Conservation (phyloP, 2,888 invertebrate species). For the Agrochola circellaris region DNA sequence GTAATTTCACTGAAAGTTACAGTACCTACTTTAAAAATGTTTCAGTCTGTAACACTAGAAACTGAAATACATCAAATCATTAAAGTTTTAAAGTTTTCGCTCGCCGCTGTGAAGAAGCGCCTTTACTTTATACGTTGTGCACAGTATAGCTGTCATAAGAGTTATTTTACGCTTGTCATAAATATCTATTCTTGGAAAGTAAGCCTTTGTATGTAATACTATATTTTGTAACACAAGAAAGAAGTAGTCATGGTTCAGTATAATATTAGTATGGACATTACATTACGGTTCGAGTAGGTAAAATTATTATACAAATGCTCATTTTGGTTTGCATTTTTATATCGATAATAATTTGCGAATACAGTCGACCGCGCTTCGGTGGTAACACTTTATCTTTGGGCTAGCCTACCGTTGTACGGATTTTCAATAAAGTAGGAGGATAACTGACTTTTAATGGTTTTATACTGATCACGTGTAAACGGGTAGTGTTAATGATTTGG, state of each 20-base stretch:
- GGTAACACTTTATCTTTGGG: too few species aligned
- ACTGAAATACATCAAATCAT: slow-evolving; percentile 1
- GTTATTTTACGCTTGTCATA: slow-evolving; percentile 45
- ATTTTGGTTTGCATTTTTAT: too few species aligned
- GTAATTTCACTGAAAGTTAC: background rate
- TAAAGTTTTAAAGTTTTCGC: background rate
- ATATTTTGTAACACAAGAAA: slow-evolving; percentile 13
- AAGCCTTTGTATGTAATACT: slow-evolving; percentile 22
- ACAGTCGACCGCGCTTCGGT: too few species aligned
- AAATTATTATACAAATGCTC: too few species aligned
- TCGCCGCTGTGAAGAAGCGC: slow-evolving; percentile 7
- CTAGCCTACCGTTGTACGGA: too few species aligned
- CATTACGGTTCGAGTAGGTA: too few species aligned
- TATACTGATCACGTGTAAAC: too few species aligned
- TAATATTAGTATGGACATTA: background rate
- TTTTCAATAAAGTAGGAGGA: too few species aligned
- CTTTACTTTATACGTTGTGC: slow-evolving; percentile 29
- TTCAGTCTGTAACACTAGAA: background rate
- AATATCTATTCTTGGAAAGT: slow-evolving; percentile 29
- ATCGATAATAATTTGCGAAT: too few species aligned
- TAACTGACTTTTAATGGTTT: too few species aligned
- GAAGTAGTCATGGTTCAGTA: slow-evolving; percentile 1
- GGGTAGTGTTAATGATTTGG: too few species aligned
- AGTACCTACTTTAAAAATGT: background rate
- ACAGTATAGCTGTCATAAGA: slow-evolving; percentile 23